Percentiles rank a stretch among this genome's conserved stretches.
These are phyloP conservation scores for Tadarida brasiliensis DNA, from an alignment of 2,797 vertebrate species.

Conservation along the genomic window DNA sequence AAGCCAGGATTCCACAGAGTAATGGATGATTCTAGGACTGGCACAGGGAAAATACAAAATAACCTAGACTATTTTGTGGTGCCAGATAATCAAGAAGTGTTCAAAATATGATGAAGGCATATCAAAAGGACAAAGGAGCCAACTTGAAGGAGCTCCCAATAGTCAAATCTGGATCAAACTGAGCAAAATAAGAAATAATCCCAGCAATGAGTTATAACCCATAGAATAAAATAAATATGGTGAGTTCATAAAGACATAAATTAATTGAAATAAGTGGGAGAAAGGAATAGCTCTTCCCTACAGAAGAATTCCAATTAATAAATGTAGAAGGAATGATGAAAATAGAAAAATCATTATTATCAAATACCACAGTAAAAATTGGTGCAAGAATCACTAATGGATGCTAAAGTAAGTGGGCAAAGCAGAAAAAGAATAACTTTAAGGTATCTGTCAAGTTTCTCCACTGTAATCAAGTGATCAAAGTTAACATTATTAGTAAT, in stretches of 20 bases:
- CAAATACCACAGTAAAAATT: constrained; percentile 22
- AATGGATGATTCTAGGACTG: constrained; percentile 3
- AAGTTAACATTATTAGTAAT: not conserved
- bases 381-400: not conserved
- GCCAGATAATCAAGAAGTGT: constrained; percentile 25
- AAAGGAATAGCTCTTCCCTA: not conserved
- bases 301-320: constrained; percentile 22
- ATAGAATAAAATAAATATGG: constrained; percentile 1
- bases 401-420: not conserved
- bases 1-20: not conserved
- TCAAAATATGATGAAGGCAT: not conserved
- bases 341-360: constrained; percentile 14
- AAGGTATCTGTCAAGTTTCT: too few relatives aligned
- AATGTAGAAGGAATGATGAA: not conserved
- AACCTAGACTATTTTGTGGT: not conserved
- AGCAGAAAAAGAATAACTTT: constrained; percentile 7
- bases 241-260: not conserved
- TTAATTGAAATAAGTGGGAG: not conserved
- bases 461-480: too few relatives aligned
- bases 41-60: not conserved
- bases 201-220: not conserved
- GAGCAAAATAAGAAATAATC: not conserved
- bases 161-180: not conserved
- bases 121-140: not conserved
- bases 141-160: not conserved